Evolutionary conservation across 2,797 vertebrate species (phyloP).

Genomic region (Sphaeramia orbicularis): DNA sequence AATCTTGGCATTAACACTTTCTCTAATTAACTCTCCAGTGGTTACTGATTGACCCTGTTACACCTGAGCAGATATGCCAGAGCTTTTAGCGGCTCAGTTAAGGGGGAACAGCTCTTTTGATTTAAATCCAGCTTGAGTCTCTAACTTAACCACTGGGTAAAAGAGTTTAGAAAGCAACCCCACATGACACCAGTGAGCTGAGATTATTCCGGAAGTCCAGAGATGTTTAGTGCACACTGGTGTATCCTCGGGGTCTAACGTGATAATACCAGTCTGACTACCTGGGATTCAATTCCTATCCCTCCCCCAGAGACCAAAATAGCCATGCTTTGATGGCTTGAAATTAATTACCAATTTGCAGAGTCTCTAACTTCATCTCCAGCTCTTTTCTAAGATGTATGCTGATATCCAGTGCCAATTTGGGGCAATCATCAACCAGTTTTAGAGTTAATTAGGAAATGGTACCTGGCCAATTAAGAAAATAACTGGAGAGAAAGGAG

Average conservation of each 20-base stretch:
- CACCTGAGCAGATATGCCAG: slow-evolving; percentile 75
- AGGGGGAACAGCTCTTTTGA: slow-evolving; percentile 80
- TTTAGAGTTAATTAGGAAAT: slow-evolving; percentile 73
- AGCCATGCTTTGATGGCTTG: slow-evolving; percentile 80
- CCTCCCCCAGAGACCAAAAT: slow-evolving; percentile 66
- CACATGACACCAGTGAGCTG: slow-evolving; percentile 69
- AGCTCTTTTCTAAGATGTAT: slow-evolving; percentile 71
- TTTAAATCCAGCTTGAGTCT: slow-evolving; percentile 83
- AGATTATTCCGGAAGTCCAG: slow-evolving; percentile 73
- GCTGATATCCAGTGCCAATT: slow-evolving; percentile 65
- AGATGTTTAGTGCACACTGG: slow-evolving; percentile 60
- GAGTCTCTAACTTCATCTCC: slow-evolving; percentile 72
- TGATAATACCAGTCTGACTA: slow-evolving; percentile 76
- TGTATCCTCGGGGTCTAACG: slow-evolving; percentile 68
- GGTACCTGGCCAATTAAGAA: slow-evolving; percentile 67
- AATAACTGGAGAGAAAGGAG: slow-evolving; percentile 47
- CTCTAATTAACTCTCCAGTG: slow-evolving; percentile 83
- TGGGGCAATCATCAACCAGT: slow-evolving; percentile 62
- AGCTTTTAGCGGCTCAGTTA: slow-evolving; percentile 58
- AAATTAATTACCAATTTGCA: slow-evolving; percentile 82
- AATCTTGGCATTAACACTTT: slow-evolving; percentile 69
- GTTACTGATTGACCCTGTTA: slow-evolving; percentile 79
- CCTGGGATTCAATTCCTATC: slow-evolving; percentile 77
- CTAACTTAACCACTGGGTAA: slow-evolving; percentile 75
- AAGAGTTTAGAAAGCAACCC: slow-evolving; percentile 68